Base-by-base conservation (phyloP, 2,113 vertebrate species). In the Terrapene triunguis region DNA sequence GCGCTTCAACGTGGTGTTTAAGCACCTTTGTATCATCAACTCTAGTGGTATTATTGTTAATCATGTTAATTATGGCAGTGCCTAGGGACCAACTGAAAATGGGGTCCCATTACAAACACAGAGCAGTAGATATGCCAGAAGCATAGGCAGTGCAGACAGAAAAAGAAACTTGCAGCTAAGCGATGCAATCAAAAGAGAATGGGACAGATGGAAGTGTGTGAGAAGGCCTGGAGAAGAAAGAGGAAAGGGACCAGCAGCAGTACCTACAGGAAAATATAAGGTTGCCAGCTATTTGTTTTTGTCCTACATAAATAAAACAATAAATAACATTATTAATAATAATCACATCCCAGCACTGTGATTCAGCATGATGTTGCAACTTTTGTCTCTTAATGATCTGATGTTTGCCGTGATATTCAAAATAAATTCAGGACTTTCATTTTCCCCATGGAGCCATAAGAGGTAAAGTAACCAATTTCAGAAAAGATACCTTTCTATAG, bases 111-210 rank as follows among this genome's bases (percentile, higher is more conserved):
- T 92, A 38, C 91, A 85, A 83, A 89, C 96, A 91, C 17, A 82
- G 17, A n/a, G 79, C 42, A 83, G 89, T 65, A 95, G 92, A 94
- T 89, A 86, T 83, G 59, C 93, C 89, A 94, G 85, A 90, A 88
- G 74, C 92, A 89, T 24, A 74, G 17, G 69, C 92, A 93, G 74
- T 87, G 94, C 92, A 89, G 92, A 95, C 74, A 94, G 93, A 82
- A 51, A 51, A 94, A 94, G 74, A 92, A 92, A 97, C 88, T 94
- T 88, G 69, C 82, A 38, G 42, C 24, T 76, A 42, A 96, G 96
- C 82, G 96, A 95, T 82, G 85, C 85, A 96, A 83, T 89, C 29
- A 65, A 88, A 92, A 95, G 9, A 90, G 95, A 88, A 92, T 0
- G 3, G 38, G 38, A 80, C 32, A 82, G 24, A 83, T 81, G 53